Evolutionary conservation across 30 jellyfish, hydroid and myxozoan genomes (phyloP).

Genomic region (Cassiopea xamachana): DNA sequence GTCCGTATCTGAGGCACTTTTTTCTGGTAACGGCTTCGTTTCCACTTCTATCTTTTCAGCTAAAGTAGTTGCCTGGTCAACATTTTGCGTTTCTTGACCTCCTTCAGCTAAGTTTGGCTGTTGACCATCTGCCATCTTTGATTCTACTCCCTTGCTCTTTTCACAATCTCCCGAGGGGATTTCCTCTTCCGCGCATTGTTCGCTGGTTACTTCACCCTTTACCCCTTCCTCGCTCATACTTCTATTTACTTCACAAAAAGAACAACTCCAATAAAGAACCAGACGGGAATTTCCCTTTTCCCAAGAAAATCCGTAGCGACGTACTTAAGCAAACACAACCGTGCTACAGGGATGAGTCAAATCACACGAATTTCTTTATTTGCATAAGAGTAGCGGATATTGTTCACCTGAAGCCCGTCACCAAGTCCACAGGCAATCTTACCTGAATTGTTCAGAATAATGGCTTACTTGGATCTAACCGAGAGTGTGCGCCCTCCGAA

Average conservation of each 20-base stretch:
- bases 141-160: not conserved
- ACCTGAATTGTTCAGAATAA: not conserved
- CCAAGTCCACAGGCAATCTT: not conserved
- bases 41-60: conserved; percentile 16
- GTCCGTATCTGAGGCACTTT: not conserved
- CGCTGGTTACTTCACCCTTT: not conserved
- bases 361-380: not conserved
- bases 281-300: not conserved
- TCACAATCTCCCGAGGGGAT: not conserved
- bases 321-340: not conserved
- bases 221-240: conserved; percentile 7
- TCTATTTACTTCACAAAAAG: not conserved
- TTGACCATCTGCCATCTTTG: conserved; percentile 17
- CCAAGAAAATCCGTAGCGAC: not conserved
- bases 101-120: conserved; percentile 15
- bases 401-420: not conserved
- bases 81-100: not conserved
- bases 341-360: not conserved
- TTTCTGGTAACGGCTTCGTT: not conserved
- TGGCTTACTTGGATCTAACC: not conserved
- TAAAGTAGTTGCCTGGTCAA: not conserved
- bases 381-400: not conserved
- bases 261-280: not conserved
- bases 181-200: not conserved
- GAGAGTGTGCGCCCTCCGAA: too few species aligned